phyloP scores from a whole-genome alignment of 1,140 invertebrate genomes.

The Apolygus lucorum region DNA sequence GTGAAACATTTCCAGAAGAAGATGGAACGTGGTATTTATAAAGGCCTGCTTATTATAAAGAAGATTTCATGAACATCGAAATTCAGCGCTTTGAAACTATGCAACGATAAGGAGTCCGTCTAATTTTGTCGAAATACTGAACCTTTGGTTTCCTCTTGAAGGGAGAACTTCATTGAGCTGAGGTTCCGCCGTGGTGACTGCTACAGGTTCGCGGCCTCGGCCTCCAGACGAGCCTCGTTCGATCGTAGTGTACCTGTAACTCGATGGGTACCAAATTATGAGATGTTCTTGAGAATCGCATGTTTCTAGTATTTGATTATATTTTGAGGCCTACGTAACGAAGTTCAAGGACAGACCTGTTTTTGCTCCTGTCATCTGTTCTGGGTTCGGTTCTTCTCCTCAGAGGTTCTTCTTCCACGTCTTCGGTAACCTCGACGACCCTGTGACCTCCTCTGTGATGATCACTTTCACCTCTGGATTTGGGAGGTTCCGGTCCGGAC shows the following conservation, averaged over 20 bases:
- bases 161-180: conserved; percentile 58
- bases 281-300: no score
- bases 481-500: not conserved
- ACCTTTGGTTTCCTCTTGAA: conserved; percentile 45
- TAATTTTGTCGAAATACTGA: no score
- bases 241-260: conserved; percentile 56
- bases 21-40: no score
- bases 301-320: no score
- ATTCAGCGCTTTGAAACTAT: no score
- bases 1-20: no score
- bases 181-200: conserved; percentile 43
- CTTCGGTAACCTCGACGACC: not conserved
- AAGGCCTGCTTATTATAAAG: no score
- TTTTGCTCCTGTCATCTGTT: not conserved
- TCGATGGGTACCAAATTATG: no score
- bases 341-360: no score
- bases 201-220: conserved; percentile 34
- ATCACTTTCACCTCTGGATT: not conserved
- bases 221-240: conserved; percentile 46
- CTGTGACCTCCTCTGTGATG: not conserved
- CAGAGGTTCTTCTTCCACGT: not conserved
- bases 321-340: no score
- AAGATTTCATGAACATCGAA: no score
- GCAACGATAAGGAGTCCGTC: no score
- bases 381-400: not conserved